phyloP scores from a whole-genome alignment of 1,140 invertebrate species.

The Lutraria rhynchaena region DNA sequence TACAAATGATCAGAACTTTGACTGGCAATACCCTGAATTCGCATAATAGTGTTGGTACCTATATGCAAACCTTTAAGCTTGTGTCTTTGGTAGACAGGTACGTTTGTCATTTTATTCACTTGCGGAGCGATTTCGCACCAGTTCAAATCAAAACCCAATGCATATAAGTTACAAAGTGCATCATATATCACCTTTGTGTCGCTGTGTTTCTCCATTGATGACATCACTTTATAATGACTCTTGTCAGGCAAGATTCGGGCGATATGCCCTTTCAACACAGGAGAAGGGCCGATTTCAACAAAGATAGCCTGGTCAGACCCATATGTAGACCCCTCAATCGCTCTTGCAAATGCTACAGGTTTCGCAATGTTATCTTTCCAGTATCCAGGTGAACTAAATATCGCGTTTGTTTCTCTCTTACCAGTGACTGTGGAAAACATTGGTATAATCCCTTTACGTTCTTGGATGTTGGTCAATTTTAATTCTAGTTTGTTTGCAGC shows the following conservation, averaged over 20 bases:
- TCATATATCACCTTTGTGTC: constrained; percentile 44
- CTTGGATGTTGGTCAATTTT: constrained; percentile 16
- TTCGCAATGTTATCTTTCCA: constrained; percentile 57
- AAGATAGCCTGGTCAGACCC: constrained; percentile 46
- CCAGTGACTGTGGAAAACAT: constrained; percentile 57
- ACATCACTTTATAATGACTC: neutral
- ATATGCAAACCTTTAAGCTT: neutral
- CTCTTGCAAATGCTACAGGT: constrained; percentile 50
- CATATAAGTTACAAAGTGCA: constrained; percentile 38
- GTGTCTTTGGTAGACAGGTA: neutral
- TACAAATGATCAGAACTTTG: neutral
- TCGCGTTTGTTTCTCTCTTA: neutral
- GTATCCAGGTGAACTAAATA: constrained; percentile 38
- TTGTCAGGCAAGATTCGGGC: constrained; percentile 29
- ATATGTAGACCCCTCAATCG: constrained; percentile 14
- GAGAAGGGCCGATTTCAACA: constrained; percentile 56
- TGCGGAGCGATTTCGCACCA: constrained; percentile 52
- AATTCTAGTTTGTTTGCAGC: constrained; percentile 10
- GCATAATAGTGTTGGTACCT: neutral
- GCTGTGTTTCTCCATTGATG: constrained; percentile 32
- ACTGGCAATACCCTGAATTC: neutral
- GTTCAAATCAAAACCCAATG: constrained; percentile 32
- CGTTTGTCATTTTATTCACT: neutral
- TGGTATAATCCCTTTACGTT: neutral
- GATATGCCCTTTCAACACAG: constrained; percentile 46